phyloP scores from a whole-genome alignment of 2,113 vertebrate species.

The Silurus asotus region DNA sequence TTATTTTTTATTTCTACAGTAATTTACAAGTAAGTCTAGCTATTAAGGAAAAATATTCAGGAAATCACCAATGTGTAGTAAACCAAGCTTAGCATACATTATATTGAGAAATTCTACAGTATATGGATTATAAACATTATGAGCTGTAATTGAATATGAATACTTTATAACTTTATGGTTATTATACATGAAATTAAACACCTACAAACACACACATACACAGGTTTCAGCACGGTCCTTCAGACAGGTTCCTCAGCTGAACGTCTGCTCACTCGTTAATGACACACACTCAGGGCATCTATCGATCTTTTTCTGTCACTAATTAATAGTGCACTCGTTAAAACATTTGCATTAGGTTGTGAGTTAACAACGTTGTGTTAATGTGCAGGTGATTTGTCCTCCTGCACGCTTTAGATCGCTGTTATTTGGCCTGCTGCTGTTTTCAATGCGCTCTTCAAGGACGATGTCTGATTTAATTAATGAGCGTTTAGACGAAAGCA shows the following conservation, averaged over 20 bases:
- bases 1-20: too few species aligned
- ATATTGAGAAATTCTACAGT: not conserved
- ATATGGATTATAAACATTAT: not conserved
- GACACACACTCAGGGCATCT: constrained; percentile 67
- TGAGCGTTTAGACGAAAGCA: constrained; percentile 24
- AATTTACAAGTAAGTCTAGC: too few species aligned
- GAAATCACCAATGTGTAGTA: not conserved
- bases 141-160: not conserved
- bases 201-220: constrained; percentile 34
- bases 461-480: constrained; percentile 31
- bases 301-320: constrained; percentile 70
- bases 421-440: constrained; percentile 46
- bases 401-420: constrained; percentile 41
- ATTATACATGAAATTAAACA: not conserved
- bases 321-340: constrained; percentile 74
- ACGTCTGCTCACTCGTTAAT: constrained; percentile 70
- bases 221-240: constrained; percentile 43
- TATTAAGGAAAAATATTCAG: too few species aligned
- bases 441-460: constrained; percentile 35
- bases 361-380: constrained; percentile 58
- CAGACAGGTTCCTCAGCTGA: constrained; percentile 62
- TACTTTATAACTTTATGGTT: not conserved
- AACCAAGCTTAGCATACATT: not conserved
- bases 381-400: constrained; percentile 47
- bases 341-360: constrained; percentile 64